A percentile compares a stretch with the other conserved stretches of the same genome.
Evolutionary conservation across 2,113 vertebrate species (phyloP).

Genomic region (Pithys albifrons): DNA sequence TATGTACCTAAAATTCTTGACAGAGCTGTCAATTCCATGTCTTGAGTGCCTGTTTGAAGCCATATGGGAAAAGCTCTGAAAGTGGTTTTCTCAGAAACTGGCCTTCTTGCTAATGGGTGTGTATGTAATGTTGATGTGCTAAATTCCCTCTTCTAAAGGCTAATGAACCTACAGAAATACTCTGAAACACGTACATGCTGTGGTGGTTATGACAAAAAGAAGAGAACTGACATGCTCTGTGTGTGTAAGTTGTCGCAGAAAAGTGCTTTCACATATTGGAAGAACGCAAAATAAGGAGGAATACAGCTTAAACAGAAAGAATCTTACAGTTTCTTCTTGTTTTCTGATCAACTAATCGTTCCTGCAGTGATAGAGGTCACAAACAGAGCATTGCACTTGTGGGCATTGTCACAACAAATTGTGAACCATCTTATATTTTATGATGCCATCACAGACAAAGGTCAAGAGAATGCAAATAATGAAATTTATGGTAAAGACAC

Average conservation of each 20-base stretch:
- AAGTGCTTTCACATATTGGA: background rate
- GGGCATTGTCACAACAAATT: background rate
- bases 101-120: background rate
- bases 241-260: background rate
- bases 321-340: background rate
- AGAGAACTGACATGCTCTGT: background rate
- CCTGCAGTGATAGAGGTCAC: background rate
- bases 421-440: background rate
- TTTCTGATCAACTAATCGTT: background rate
- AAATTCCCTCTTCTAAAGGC: background rate
- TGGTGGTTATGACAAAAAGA: background rate
- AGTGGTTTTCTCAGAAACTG: conserved; percentile 14
- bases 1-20: conserved; percentile 22
- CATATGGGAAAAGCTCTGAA: conserved; percentile 16
- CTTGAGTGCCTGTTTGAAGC: conserved; percentile 8
- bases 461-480: background rate
- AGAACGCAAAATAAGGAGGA: background rate
- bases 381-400: fast-evolving
- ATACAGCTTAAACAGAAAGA: background rate
- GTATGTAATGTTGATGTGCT: background rate
- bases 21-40: conserved; percentile 34
- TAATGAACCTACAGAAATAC: background rate
- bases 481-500: background rate
- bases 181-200: background rate
- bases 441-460: background rate